These are phyloP conservation scores for Mycogona germanica DNA, from an alignment of 2,888 invertebrate species.

Conservation along the genomic window DNA sequence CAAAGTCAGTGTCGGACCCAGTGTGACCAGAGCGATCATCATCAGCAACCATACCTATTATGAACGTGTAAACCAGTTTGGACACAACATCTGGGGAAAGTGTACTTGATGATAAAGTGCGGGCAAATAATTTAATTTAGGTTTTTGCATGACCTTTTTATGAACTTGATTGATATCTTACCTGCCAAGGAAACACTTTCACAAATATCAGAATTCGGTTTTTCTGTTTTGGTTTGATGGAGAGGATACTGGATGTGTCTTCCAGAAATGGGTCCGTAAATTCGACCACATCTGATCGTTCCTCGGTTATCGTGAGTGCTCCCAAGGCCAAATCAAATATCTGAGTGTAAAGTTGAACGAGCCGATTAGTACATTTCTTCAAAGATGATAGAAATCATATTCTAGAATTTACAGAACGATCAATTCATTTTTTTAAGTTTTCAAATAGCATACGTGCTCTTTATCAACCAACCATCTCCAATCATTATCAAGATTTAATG, in stretches of 20 bases:
- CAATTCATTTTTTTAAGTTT: too few relatives aligned
- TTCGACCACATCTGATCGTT: conserved; percentile 11
- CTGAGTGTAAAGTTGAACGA: conserved; percentile 2
- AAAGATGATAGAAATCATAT: neutral
- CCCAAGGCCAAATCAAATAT: conserved; percentile 14
- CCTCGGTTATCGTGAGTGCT: conserved; percentile 13
- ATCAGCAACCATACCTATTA: conserved; percentile 13
- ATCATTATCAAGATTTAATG: neutral
- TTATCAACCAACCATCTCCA: too few relatives aligned
- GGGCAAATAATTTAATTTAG: too few relatives aligned
- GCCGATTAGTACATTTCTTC: neutral
- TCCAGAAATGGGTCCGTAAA: conserved; percentile 14
- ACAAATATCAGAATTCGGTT: conserved; percentile 15
- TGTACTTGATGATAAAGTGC: neutral
- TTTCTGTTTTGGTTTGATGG: neutral
- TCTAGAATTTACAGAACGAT: neutral
- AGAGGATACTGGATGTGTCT: conserved; percentile 16
- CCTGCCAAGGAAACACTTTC: conserved; percentile 18
- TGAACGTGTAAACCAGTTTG: neutral
- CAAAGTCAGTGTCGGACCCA: conserved; percentile 8
- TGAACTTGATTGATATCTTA: neutral
- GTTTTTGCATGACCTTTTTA: neutral
- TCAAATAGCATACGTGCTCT: too few relatives aligned
- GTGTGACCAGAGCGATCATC: conserved; percentile 2
- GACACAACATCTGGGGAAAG: neutral